Evolutionary conservation across 2,113 vertebrate genomes (phyloP).

Genomic region (Pollachius pollachius): DNA sequence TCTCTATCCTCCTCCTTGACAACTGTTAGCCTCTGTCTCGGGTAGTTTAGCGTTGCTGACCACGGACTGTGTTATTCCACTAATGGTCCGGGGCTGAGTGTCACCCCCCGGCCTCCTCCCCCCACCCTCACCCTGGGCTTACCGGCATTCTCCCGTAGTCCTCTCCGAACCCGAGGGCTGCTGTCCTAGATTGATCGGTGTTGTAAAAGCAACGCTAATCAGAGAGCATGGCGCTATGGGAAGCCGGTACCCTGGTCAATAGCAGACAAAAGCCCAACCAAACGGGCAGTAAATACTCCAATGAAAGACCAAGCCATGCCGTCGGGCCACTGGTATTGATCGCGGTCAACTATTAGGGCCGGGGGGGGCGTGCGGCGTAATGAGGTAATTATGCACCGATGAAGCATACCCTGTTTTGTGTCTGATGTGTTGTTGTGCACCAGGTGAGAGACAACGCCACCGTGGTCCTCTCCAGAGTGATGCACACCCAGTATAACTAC

Average conservation of each 20-base stretch:
- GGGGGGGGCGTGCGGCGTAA: slow-evolving; percentile 15
- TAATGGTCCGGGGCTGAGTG: too few species aligned
- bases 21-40: too few species aligned
- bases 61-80: too few species aligned
- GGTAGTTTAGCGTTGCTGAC: too few species aligned
- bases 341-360: slow-evolving; percentile 11
- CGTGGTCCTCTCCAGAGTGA: slow-evolving; percentile 85
- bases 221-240: slow-evolving; percentile 19
- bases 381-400: neutral
- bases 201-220: slow-evolving; percentile 50
- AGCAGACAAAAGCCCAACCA: slow-evolving; percentile 35
- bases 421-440: slow-evolving; percentile 27
- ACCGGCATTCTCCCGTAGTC: neutral
- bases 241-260: slow-evolving; percentile 30
- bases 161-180: neutral
- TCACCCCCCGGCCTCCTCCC: neutral
- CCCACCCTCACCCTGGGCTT: neutral
- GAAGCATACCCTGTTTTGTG: too few species aligned
- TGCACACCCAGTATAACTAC: slow-evolving; percentile 86
- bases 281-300: slow-evolving; percentile 48
- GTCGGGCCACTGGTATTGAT: slow-evolving; percentile 44
- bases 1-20: too few species aligned
- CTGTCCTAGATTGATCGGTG: neutral
- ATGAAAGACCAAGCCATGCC: slow-evolving; percentile 34
- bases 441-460: slow-evolving; percentile 94